Evolutionary conservation across 2,113 vertebrate genomes (phyloP).

Genomic region (Otocyon megalotis): DNA sequence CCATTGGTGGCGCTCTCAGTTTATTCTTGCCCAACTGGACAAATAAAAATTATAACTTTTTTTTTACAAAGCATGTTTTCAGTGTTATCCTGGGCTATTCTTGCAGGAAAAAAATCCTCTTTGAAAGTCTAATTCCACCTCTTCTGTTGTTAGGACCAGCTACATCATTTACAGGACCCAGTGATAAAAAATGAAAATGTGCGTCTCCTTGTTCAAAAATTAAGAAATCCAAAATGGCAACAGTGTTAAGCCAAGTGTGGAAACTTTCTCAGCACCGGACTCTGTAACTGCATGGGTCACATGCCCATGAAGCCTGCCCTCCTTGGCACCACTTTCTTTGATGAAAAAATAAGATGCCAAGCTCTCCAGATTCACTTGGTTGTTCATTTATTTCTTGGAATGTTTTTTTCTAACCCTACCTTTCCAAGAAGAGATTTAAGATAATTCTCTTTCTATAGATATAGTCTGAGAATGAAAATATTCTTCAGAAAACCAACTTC

Average conservation of each 20-base stretch:
- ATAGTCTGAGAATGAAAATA: not conserved
- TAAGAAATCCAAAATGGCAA: not conserved
- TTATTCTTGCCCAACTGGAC: not conserved
- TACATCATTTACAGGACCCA: not conserved
- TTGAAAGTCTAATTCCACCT: not conserved
- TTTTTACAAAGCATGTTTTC: slow-evolving; percentile 5
- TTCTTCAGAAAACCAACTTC: slow-evolving; percentile 3
- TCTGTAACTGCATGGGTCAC: not conserved
- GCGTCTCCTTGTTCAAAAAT: not conserved
- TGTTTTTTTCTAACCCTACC: slow-evolving; percentile 11
- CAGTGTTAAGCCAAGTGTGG: not conserved
- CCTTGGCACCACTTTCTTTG: not conserved
- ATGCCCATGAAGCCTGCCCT: not conserved
- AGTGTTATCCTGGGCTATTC: not conserved
- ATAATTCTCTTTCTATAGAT: not conserved
- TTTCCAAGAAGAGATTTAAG: slow-evolving; percentile 5
- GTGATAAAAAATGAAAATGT: not conserved
- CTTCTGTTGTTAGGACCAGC: not conserved
- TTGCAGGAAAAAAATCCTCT: not conserved
- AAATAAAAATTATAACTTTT: not conserved
- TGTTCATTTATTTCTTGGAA: slow-evolving; percentile 27
- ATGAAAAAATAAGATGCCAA: not conserved
- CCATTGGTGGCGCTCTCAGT: not conserved
- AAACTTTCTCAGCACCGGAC: not conserved
- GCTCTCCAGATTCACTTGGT: not conserved